Percentiles rank a stretch among this genome's conserved stretches.
Conservation (phyloP, 1,140 invertebrate genomes). For the Drosophila kikkawai region DNA sequence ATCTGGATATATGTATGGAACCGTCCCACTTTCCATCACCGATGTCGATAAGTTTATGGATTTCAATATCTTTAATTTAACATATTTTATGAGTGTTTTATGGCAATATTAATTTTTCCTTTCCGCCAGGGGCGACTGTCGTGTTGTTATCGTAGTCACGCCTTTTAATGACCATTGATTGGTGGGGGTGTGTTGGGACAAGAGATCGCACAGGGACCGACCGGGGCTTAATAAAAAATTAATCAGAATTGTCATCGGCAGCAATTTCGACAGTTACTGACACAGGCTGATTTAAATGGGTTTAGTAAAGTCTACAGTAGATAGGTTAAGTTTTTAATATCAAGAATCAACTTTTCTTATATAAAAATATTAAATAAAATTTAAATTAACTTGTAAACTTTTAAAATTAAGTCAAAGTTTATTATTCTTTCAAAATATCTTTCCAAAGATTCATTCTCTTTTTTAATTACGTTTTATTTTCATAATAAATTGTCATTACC, state of each 20-base stretch:
- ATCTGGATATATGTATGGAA: not conserved
- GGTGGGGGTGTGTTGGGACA: not conserved
- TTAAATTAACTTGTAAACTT: not conserved
- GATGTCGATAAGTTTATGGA: conserved; percentile 35
- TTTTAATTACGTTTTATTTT: not conserved
- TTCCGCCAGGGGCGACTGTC: not conserved
- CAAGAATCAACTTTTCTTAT: no score
- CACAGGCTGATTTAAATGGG: conserved; percentile 6
- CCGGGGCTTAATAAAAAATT: conserved; percentile 42
- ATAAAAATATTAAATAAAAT: not conserved
- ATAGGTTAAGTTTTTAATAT: no score
- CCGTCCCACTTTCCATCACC: conserved; percentile 3
- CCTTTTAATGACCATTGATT: conserved; percentile 40
- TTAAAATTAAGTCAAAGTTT: not conserved
- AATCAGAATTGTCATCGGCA: conserved; percentile 26
- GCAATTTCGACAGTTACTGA: conserved; percentile 3
- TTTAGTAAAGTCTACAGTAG: not conserved
- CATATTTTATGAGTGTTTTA: conserved; percentile 61
- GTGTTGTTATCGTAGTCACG: conserved; percentile 37
- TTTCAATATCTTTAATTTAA: conserved; percentile 58
- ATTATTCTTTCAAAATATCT: not conserved
- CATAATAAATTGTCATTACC: not conserved
- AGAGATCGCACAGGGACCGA: conserved; percentile 5
- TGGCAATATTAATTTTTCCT: conserved; percentile 55
- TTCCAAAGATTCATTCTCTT: not conserved